These are phyloP conservation scores for Hydra vulgaris DNA, from an alignment of 30 jellyfish, hydroid and myxozoan species.

Conservation along the genomic window DNA sequence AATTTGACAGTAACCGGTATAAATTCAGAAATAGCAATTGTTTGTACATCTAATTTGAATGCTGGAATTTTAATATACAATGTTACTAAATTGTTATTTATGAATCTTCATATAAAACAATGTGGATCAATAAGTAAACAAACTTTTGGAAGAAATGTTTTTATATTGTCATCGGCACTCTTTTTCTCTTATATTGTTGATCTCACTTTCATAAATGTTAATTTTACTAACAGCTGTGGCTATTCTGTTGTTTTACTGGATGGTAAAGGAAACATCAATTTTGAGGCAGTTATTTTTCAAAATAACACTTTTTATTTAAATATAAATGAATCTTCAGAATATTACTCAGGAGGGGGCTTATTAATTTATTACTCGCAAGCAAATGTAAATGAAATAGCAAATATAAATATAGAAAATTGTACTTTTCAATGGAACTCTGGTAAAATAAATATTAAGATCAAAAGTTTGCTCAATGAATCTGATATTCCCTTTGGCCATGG, in stretches of 20 bases:
- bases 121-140: neutral
- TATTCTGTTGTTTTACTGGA: conserved; percentile 7
- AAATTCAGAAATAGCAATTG: neutral
- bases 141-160: neutral
- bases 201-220: neutral
- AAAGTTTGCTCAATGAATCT: neutral
- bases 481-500: conserved; percentile 28
- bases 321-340: neutral
- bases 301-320: neutral
- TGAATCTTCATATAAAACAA: neutral
- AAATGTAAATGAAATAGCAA: neutral
- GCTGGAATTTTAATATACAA: neutral
- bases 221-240: conserved; percentile 5
- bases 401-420: neutral
- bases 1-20: neutral
- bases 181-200: neutral
- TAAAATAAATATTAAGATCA: neutral
- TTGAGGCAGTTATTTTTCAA: neutral
- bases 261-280: conserved; percentile 6
- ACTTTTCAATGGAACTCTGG: conserved; percentile 1
- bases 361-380: neutral
- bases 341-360: conserved; percentile 21
- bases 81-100: neutral
- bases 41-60: neutral
- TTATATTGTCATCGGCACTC: conserved; percentile 1